phyloP scores from a whole-genome alignment of 2,113 vertebrate species.

The Dascyllus trimaculatus region DNA sequence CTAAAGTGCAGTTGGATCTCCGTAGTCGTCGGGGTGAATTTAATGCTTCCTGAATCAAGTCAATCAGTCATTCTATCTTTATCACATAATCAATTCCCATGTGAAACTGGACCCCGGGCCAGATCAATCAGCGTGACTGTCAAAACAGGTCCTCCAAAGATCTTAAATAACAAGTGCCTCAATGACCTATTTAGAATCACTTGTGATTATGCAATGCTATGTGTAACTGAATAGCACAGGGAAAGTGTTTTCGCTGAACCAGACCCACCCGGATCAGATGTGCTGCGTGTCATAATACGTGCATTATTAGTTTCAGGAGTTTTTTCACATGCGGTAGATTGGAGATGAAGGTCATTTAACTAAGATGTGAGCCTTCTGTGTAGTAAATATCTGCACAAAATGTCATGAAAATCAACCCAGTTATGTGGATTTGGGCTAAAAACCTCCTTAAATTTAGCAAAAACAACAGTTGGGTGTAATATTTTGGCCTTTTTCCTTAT shows the following conservation, averaged over 20 bases:
- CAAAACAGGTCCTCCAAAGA: conserved; percentile 69
- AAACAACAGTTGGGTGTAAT: not conserved
- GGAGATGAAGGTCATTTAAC: conserved; percentile 5
- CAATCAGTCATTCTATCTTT: conserved; percentile 63
- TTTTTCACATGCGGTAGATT: conserved; percentile 33
- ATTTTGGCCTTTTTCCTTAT: not conserved
- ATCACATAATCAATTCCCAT: conserved; percentile 60
- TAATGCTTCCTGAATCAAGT: conserved; percentile 18
- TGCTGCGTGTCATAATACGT: conserved; percentile 45
- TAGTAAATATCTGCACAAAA: not conserved
- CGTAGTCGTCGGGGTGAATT: rapidly evolving
- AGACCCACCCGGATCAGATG: conserved; percentile 68
- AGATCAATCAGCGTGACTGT: conserved; percentile 65
- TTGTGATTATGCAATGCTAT: conserved; percentile 74
- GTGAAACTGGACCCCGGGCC: conserved; percentile 67
- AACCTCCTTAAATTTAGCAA: too few relatives aligned
- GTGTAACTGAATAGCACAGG: conserved; percentile 71
- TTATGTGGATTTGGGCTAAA: not conserved
- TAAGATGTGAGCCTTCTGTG: not conserved
- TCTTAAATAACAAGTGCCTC: conserved; percentile 76
- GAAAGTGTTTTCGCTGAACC: conserved; percentile 65
- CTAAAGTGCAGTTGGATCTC: not conserved
- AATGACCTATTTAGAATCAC: conserved; percentile 70
- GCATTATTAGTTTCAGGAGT: conserved; percentile 29
- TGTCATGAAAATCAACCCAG: not conserved